Evolutionary conservation across 2,888 invertebrate species (phyloP), one percentile per base, ranked within the genome.

Genomic region (Microctonus hyperodae): DNA sequence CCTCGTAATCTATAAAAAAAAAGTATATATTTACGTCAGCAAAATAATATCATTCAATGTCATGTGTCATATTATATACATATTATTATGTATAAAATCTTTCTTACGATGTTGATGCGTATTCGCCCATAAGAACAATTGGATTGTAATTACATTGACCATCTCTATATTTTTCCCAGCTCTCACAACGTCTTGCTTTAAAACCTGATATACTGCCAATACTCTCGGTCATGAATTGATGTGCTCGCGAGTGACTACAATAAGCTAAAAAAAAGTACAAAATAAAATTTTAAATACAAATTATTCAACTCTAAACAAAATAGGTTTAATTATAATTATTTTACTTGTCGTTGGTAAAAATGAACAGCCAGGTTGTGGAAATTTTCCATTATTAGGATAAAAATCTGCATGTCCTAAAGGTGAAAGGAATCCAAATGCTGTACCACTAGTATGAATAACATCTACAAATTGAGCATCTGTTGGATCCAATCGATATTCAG

Each of bases 401-500:
- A 85, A 85, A 73, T 83, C 86, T 0, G 85, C 85, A 68, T 86
- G 86, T 7, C 86, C 87, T 67, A 86, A 80, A 2, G 86, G 84
- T 40, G 84, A 81, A 69, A 82, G 80, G 20, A 85, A 83, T 25
- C 87, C 87, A 23, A 86, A 82, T 4, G 85, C 86, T 22, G 85
- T 83, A 5, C 85, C 85, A 70, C 86, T 86, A 2, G 86, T 85
- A 69, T 87, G 87, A 60, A 87, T 86, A 20, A 87, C 85, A 65
- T 87, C 87, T 1, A 87, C 87, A 69, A 86, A 86, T 57, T 81
- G 78, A 0, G 87, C 87, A 70, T 87, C 87, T 1, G 78, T 77
- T 28, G 83, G 77, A 72, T 86, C 86, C 69, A 87, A 73, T 33
- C 86, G 79, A 37, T 83, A 84, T 59, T 83, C 80, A 0, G 82